Evolutionary conservation across 2,113 vertebrate genomes (phyloP).

Genomic region (Hystrix cristata): DNA sequence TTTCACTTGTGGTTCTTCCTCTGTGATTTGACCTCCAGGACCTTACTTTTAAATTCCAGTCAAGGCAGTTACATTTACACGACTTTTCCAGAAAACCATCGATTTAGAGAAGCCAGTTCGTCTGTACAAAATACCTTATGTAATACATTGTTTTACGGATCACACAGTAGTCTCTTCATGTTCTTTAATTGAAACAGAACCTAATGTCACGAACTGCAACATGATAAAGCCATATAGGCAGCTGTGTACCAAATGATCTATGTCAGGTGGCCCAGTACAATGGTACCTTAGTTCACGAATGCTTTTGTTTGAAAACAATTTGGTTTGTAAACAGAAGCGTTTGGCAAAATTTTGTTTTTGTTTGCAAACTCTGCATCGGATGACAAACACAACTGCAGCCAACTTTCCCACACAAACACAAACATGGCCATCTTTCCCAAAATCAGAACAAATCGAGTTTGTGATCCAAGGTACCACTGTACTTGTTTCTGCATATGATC

Average conservation of each 20-base stretch:
- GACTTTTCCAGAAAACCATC: conserved; percentile 45
- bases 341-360: background rate
- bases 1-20: background rate
- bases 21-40: background rate
- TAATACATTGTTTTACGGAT: background rate
- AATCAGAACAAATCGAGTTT: background rate
- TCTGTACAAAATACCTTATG: conserved; percentile 26
- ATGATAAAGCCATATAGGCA: background rate
- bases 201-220: background rate
- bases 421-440: background rate
- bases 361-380: background rate
- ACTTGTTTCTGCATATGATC: background rate
- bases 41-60: background rate
- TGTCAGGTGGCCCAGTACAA: background rate
- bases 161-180: background rate
- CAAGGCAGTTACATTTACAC: background rate
- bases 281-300: background rate
- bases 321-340: background rate
- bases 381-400: background rate
- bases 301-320: background rate
- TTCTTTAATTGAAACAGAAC: conserved; percentile 47
- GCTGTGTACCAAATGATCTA: background rate
- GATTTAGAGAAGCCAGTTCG: background rate
- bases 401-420: background rate
- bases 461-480: background rate